Conservation (phyloP, 2,888 invertebrate species). For the Eupithecia centaureata region DNA sequence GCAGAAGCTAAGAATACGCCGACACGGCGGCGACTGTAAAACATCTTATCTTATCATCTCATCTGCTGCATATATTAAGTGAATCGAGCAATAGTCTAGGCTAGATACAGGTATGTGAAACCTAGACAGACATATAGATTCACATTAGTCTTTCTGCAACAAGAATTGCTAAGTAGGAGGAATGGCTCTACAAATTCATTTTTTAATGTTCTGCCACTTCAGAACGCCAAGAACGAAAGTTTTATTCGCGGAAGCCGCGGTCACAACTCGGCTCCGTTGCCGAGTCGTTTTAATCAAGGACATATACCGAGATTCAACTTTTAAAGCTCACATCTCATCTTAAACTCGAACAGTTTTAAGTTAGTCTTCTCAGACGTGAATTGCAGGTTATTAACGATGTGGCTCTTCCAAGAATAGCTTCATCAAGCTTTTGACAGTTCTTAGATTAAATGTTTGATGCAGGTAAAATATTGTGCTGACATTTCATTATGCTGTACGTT, state of each 20-base stretch:
- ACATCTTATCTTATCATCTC: too few species aligned
- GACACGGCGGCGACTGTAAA: neutral
- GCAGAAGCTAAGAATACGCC: neutral
- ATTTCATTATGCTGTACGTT: slow-evolving; percentile 46
- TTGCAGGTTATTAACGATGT: slow-evolving; percentile 43
- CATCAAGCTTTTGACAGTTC: slow-evolving; percentile 51
- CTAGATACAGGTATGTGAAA: slow-evolving; percentile 14
- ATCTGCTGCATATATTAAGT: slow-evolving; percentile 15
- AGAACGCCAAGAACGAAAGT: slow-evolving; percentile 46
- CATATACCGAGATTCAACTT: slow-evolving; percentile 33
- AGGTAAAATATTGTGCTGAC: slow-evolving; percentile 51
- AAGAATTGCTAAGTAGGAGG: slow-evolving; percentile 39
- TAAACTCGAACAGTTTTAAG: slow-evolving; percentile 25
- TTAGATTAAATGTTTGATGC: slow-evolving; percentile 53
- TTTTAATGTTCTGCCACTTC: slow-evolving; percentile 35
- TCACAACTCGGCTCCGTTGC: slow-evolving; percentile 23
- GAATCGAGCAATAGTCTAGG: slow-evolving; percentile 7
- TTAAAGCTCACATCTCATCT: slow-evolving; percentile 16
- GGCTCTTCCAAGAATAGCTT: slow-evolving; percentile 45
- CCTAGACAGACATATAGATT: slow-evolving; percentile 36
- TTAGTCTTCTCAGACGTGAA: slow-evolving; percentile 42
- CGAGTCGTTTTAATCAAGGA: slow-evolving; percentile 37
- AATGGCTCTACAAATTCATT: slow-evolving; percentile 35
- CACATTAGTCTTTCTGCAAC: slow-evolving; percentile 39
- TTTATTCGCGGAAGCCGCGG: slow-evolving; percentile 43